Percentiles rank a stretch among this genome's conserved stretches.
These are phyloP conservation scores for Campoletis raptor DNA, from an alignment of 2,888 invertebrate species.

Conservation along the genomic window DNA sequence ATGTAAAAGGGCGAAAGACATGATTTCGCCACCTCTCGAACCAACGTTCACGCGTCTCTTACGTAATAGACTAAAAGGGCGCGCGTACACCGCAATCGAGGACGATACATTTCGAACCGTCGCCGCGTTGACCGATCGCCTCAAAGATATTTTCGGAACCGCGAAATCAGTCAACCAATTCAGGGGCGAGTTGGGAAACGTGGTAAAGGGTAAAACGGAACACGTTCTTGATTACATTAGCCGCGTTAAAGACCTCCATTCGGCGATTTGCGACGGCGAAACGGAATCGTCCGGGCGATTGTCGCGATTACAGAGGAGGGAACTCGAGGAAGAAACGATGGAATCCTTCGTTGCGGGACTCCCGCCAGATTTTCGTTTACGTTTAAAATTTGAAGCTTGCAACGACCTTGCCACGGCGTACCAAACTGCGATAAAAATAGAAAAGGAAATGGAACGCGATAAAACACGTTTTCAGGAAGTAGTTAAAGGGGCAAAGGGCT, in stretches of 20 bases:
- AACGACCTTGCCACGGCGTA: neutral
- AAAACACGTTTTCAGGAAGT: slow-evolving; percentile 24
- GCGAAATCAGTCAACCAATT: slow-evolving; percentile 42
- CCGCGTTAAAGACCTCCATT: slow-evolving; percentile 51
- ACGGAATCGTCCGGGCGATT: neutral
- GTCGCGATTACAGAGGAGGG: neutral
- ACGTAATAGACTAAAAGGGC: slow-evolving; percentile 27
- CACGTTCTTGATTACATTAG: slow-evolving; percentile 56
- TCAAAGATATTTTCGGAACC: slow-evolving; percentile 32
- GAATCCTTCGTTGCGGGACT: slow-evolving; percentile 44
- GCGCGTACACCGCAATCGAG: slow-evolving; percentile 53
- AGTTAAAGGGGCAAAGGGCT: neutral
- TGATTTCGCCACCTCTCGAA: slow-evolving; percentile 19
- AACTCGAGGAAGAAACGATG: slow-evolving; percentile 33
- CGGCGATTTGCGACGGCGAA: slow-evolving; percentile 32
- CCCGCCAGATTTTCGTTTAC: slow-evolving; percentile 36
- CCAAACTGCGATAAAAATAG: slow-evolving; percentile 16
- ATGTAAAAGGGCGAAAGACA: slow-evolving; percentile 28
- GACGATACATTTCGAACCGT: slow-evolving; percentile 45
- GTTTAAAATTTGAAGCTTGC: slow-evolving; percentile 38
- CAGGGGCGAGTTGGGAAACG: slow-evolving; percentile 38
- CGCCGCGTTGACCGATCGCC: slow-evolving; percentile 6
- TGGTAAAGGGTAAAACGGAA: slow-evolving; percentile 27
- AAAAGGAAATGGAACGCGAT: slow-evolving; percentile 53
- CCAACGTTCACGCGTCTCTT: slow-evolving; percentile 1